A percentile compares a stretch with the other conserved stretches of the same genome.
phyloP scores from a whole-genome alignment of 2,888 invertebrate species.

The Stenotaenia linearis region DNA sequence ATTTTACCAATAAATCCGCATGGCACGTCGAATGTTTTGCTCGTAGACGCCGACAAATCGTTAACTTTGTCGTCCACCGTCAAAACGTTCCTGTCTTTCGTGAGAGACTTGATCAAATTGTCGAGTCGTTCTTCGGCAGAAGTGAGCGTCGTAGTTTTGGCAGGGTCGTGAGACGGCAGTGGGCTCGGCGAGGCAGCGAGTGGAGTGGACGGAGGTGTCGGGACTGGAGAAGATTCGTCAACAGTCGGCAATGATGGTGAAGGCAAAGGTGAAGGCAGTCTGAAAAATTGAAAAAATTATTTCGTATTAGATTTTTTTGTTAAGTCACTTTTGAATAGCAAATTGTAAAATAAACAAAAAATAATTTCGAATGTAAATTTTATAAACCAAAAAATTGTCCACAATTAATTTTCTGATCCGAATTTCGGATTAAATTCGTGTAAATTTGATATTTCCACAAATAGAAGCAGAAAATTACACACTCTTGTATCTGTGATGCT shows the following conservation, averaged over 20 bases:
- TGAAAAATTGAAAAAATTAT: constrained; percentile 1
- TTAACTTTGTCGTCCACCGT: constrained; percentile 32
- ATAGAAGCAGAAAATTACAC: no score
- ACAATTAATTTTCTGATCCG: constrained; percentile 32
- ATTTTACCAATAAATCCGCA: constrained; percentile 4
- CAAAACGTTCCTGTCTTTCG: constrained; percentile 54
- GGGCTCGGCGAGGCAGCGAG: constrained; percentile 37
- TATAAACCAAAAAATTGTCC: no score
- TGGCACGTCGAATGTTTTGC: constrained; percentile 27
- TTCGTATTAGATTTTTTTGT: neutral
- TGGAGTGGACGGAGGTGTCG: constrained; percentile 34
- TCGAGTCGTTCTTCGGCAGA: constrained; percentile 60
- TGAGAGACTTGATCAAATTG: constrained; percentile 67
- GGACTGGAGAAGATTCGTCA: constrained; percentile 32
- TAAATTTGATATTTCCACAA: no score
- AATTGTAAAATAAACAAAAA: no score
- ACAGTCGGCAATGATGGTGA: constrained; percentile 32
- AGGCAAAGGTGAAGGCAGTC: neutral
- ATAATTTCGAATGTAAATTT: no score
- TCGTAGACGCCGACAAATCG: constrained; percentile 30
- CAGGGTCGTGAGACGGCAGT: constrained; percentile 26
- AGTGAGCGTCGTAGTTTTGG: constrained; percentile 35
- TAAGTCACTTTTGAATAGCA: no score
- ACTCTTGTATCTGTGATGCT: constrained; percentile 36
- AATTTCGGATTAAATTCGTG: no score